Conservation (phyloP, 1,140 invertebrate genomes). For the Chlorops oryzae region DNA sequence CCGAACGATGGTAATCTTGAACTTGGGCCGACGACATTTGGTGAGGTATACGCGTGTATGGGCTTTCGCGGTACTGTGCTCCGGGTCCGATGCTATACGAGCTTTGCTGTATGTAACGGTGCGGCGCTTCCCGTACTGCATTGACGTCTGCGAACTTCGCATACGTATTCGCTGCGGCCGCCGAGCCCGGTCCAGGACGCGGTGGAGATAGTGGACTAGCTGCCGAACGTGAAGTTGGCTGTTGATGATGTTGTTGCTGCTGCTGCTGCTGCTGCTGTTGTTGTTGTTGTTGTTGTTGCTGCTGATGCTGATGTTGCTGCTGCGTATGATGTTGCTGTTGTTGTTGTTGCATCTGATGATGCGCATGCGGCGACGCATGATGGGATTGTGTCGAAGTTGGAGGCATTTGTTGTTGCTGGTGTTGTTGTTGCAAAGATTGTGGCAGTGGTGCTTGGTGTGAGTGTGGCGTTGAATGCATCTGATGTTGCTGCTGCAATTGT, state of each 20-base stretch:
- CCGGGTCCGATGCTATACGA: slow-evolving; percentile 24
- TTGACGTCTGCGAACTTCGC: slow-evolving; percentile 28
- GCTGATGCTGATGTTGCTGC: slow-evolving; percentile 25
- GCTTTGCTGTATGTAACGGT: slow-evolving; percentile 33
- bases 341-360: slow-evolving; percentile 22
- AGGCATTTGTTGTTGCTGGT: slow-evolving; percentile 35
- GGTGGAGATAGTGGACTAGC: slow-evolving; percentile 44
- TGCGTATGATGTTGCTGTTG: slow-evolving; percentile 24
- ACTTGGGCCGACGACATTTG: slow-evolving; percentile 27
- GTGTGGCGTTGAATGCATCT: slow-evolving; percentile 28
- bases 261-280: slow-evolving; percentile 25
- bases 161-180: slow-evolving; percentile 33
- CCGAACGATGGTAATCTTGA: slow-evolving; percentile 31
- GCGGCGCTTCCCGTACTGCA: slow-evolving; percentile 29
- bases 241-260: slow-evolving; percentile 29
- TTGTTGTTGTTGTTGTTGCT: slow-evolving; percentile 26
- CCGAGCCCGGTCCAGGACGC: slow-evolving; percentile 35
- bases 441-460: slow-evolving; percentile 24
- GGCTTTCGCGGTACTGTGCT: slow-evolving; percentile 37
- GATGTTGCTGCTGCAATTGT: slow-evolving; percentile 12
- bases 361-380: slow-evolving; percentile 23
- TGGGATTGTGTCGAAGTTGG: too few relatives aligned
- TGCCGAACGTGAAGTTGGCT: slow-evolving; percentile 34
- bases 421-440: slow-evolving; percentile 18
- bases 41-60: slow-evolving; percentile 39